Conservation (phyloP, 1,140 invertebrate species). For the Drosophila chauvacae region DNA sequence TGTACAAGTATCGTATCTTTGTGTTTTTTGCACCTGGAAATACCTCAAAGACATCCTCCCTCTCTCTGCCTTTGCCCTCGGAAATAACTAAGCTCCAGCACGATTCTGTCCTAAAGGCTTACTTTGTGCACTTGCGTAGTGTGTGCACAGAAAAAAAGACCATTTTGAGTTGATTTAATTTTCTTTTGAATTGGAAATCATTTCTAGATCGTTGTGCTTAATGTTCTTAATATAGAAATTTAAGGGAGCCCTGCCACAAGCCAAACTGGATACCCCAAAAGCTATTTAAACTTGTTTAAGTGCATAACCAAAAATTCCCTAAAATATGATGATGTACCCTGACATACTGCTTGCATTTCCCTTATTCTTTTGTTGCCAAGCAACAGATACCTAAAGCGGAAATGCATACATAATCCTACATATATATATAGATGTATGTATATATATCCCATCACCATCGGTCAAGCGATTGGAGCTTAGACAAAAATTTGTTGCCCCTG, state of each 20-base stretch:
- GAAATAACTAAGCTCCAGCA: slow-evolving; percentile 20
- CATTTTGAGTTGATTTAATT: background rate
- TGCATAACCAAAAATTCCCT: background rate
- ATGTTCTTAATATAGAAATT: too few relatives aligned
- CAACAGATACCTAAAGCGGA: slow-evolving; percentile 13
- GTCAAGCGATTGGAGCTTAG: slow-evolving; percentile 35
- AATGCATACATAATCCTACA: slow-evolving; percentile 4
- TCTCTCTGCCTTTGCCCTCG: background rate
- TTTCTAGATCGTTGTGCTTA: background rate
- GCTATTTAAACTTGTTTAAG: background rate
- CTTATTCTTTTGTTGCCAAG: background rate
- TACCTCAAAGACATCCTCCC: slow-evolving; percentile 23
- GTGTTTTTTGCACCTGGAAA: slow-evolving; percentile 32
- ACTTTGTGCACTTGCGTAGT: slow-evolving; percentile 33
- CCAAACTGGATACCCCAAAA: too few relatives aligned
- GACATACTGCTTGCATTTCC: slow-evolving; percentile 3
- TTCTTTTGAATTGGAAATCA: background rate
- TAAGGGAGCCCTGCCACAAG: too few relatives aligned
- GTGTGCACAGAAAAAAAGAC: slow-evolving; percentile 3
- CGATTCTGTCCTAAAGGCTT: slow-evolving; percentile 34
- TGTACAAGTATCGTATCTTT: slow-evolving; percentile 33
- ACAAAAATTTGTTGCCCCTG: slow-evolving; percentile 58
- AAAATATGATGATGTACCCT: background rate
- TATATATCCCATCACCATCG: background rate
- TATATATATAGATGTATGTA: background rate